A percentile compares a stretch with the other conserved stretches of the same genome.
These are phyloP conservation scores for Enteromius mattozi DNA, from an alignment of 2,797 vertebrate genomes.

Conservation along the genomic window DNA sequence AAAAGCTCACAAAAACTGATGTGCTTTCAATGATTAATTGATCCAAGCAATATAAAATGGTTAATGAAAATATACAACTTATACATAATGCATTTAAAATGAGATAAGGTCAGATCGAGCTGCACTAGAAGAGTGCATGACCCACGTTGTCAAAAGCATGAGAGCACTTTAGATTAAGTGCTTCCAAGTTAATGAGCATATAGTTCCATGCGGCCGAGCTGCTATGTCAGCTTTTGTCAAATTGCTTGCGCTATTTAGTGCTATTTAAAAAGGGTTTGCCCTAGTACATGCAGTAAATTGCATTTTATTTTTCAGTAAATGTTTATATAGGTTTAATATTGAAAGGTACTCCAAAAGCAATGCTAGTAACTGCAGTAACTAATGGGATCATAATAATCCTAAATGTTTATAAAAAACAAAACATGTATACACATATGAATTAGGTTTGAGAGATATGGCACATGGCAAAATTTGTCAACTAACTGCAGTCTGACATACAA, in stretches of 20 bases:
- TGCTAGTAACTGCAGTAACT: too few relatives aligned
- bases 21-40: not conserved
- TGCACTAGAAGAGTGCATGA: not conserved
- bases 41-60: not conserved
- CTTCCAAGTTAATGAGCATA: not conserved
- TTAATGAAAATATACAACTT: not conserved
- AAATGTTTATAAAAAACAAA: too few relatives aligned
- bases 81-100: not conserved
- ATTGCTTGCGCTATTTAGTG: not conserved
- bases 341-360: too few relatives aligned
- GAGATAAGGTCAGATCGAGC: not conserved
- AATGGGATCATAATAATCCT: too few relatives aligned
- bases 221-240: not conserved
- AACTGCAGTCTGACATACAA: not conserved
- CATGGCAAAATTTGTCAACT: not conserved
- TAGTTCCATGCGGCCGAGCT: not conserved
- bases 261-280: not conserved
- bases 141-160: not conserved
- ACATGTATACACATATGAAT: not conserved
- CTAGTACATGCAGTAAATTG: not conserved
- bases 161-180: not conserved
- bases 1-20: not conserved
- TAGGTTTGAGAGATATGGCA: not conserved
- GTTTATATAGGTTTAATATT: too few relatives aligned
- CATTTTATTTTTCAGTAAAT: not conserved